Base-by-base conservation (phyloP, 1,140 invertebrate species). In the Carposina sasakii region DNA sequence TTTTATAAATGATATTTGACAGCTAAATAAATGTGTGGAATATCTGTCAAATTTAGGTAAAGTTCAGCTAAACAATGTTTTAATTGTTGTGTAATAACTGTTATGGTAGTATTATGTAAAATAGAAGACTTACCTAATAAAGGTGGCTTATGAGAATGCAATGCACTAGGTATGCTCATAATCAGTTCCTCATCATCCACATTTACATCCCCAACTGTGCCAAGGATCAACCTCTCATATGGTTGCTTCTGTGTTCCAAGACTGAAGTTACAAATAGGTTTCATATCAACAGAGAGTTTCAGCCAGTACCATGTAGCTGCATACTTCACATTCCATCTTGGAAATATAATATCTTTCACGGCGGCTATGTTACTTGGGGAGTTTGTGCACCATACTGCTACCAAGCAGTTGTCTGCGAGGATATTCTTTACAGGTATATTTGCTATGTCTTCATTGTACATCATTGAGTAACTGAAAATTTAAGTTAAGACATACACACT, bases 91-190 rank as follows among this genome's bases (percentile, higher is more conserved):
- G n/a, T n/a, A n/a, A n/a, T n/a, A n/a, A n/a, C n/a, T n/a, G n/a
- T n/a, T n/a, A n/a, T n/a, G n/a, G n/a, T n/a, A n/a, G n/a, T n/a
- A n/a, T n/a, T n/a, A n/a, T n/a, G n/a, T n/a, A n/a, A n/a, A n/a
- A n/a, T n/a, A n/a, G n/a, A 30, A 46, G 30, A 48, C 58, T 59
- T 54, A 84, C 82, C 76, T 51, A 78, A 57, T 45, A 86, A 60
- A n/a, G 85, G 85, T 41, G 95, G 95, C 84, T 98, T 98, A 65
- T 96, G 94, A 8, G 96, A 98, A 86, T 98, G 95, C 39, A 97
- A 84, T 21, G 92, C 91, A 86, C 94, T 96, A 1, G 96, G 96
- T n/a, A 97, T 83, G 81, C 94, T 97, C 10, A 93, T 71, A 39
- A 97, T 72, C 17, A 95, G 89, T 9, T 86, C 89, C 9, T 86